Percentiles rank a stretch among this genome's conserved stretches.
Evolutionary conservation across 2,888 invertebrate genomes (phyloP).

Genomic region (Panopea generosa): DNA sequence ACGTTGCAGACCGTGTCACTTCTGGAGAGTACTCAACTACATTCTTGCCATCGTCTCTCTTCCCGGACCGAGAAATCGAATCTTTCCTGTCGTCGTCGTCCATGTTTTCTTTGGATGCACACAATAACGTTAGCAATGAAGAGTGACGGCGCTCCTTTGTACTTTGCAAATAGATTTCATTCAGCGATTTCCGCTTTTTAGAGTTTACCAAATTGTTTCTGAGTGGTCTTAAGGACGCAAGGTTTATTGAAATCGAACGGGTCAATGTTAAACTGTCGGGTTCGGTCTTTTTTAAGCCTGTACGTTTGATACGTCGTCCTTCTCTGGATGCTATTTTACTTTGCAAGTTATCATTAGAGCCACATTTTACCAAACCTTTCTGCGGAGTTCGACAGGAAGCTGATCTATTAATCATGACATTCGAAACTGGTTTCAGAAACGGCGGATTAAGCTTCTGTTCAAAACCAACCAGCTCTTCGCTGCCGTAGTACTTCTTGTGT

Average conservation of each 20-base stretch:
- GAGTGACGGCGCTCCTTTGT: slow-evolving; percentile 26
- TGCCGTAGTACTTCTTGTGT: slow-evolving; percentile 24
- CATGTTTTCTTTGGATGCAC: not conserved
- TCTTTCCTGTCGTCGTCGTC: too few relatives aligned
- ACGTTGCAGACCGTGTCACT: slow-evolving; percentile 14
- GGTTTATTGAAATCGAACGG: slow-evolving; percentile 34
- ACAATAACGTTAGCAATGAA: slow-evolving; percentile 24
- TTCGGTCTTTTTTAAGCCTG: slow-evolving; percentile 17
- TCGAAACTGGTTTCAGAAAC: not conserved
- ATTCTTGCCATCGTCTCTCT: not conserved
- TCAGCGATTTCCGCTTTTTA: slow-evolving; percentile 27
- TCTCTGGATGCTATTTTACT: not conserved
- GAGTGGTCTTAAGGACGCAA: slow-evolving; percentile 14
- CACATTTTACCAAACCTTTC: slow-evolving; percentile 21
- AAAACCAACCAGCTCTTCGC: slow-evolving; percentile 16
- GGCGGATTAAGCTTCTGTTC: not conserved
- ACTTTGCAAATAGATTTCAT: slow-evolving; percentile 26
- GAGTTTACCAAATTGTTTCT: slow-evolving; percentile 10
- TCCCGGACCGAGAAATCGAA: not conserved
- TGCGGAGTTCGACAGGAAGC: slow-evolving; percentile 28
- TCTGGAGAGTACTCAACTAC: slow-evolving; percentile 29
- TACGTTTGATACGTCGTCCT: slow-evolving; percentile 8
- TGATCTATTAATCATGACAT: slow-evolving; percentile 15
- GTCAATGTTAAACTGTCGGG: slow-evolving; percentile 30
- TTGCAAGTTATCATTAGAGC: slow-evolving; percentile 29